Evolutionary conservation across 2,797 vertebrate species (phyloP), one percentile per base, ranked within the genome.

Genomic region (Hybognathus amarus): DNA sequence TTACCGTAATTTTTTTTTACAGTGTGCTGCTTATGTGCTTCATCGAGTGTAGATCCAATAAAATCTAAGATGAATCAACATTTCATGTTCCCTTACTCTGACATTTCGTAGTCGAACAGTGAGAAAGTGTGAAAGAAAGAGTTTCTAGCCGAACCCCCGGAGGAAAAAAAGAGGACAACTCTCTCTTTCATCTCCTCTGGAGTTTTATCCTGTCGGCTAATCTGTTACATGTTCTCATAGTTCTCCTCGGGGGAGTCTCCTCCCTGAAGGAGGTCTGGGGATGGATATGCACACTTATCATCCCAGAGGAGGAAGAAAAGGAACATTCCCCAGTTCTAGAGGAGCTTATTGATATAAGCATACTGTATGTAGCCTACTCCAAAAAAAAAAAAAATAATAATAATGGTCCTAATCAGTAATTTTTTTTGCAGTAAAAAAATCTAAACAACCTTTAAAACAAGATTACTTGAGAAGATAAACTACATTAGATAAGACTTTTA

Each of bases 171-270:
- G n/a, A 75, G 45, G 10, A 13, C 5, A 50, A 68, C 63, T 77
- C 82, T 77, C 40, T 70, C 64, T 70, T 77, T 77, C 64, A 83
- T 68, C 66, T 59, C 22, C 66, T 77, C 54, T 63, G 27, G 56
- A 83, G 82, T 63, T 77, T 77, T 77, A 77, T 83, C 63, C 74
- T 77, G 74, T 83, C 66, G 66, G 74, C 74, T 77, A 77, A 83
- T 83, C 82, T 77, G 74, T 77, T 77, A 77, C 81, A 77, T 56
- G 61, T 77, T 77, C 82, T 70, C 66, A 59, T 61, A 69, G 81
- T 63, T 77, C 22, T 63, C 52, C 74, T 77, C 22, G 2, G 50
- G 82, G 66, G 75, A 70, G 66, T 61, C 5, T 77, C 52, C 66
- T 83, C 50, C 80, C 82, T 61, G 12, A 76, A 54, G 82, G 82